Evolutionary conservation across 64 coral and sea anemone species (phyloP), one percentile per base, ranked within the genome.

Genomic region (Stylophora pistillata): DNA sequence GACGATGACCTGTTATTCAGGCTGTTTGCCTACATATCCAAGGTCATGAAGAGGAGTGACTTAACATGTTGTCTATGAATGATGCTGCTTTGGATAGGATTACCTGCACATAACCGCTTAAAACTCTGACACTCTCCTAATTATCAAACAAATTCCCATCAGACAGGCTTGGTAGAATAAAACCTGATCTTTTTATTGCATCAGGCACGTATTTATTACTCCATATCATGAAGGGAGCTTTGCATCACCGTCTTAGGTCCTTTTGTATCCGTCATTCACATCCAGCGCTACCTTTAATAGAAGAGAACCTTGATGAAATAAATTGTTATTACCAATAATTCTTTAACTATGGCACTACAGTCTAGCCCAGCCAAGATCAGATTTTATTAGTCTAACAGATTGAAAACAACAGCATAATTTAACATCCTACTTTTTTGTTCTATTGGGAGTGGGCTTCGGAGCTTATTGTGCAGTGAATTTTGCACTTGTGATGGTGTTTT

Each of bases 391-490:
- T 64, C 61, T 20, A 64, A 64, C 61, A 64, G 0, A 63, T 47
- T 0, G 7, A 47, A 3, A 47, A 47, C 7, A 47, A 47, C 37
- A 47, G 37, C 7, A 0, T 47, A 47, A 64, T 64, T 17, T 64
- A 21, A 64, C 61, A 64, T 23, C 37, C 37, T 2, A 13, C 32
- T 53, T 7, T 18, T 76, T 7, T 86, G 29, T 26, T 13, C 9
- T 71, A 29, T 18, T 72, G 93, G 95, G 95, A 72, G 68, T 99
- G 55, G 97, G 97, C 47, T 99, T 99, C 55, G 97, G 97, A 17
- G 97, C 97, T 6, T 99, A 99, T 88, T 99, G 93, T 85, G 97
- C 97, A 26, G 94, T 99, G 27, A 93, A 99, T 77, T 99, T 99
- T 81, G 97, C 97, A 18, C 78, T 99, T 17, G 97, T 99, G 13